Evolutionary conservation across 1,140 invertebrate species (phyloP).

Genomic region (Lanistes nyassanus): DNA sequence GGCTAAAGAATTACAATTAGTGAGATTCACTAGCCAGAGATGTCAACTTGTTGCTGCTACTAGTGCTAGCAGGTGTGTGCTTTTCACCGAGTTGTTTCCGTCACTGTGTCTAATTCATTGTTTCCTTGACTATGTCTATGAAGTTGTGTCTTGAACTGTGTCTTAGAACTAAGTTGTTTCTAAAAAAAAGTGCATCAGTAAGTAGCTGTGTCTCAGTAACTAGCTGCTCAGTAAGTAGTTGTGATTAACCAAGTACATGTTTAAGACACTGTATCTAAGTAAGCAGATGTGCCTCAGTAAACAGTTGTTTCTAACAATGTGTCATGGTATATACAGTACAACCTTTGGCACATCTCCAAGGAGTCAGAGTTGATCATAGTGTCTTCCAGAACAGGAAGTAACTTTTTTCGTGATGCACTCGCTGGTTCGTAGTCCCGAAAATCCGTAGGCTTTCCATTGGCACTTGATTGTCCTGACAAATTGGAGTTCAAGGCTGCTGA

Average conservation of each 20-base stretch:
- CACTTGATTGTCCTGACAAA: background rate
- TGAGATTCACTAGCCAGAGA: too few species aligned
- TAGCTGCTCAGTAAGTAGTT: background rate
- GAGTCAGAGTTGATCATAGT: conserved; percentile 15
- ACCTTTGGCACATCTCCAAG: conserved; percentile 52
- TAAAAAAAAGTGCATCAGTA: too few species aligned
- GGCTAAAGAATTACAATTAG: too few species aligned
- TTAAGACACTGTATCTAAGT: too few species aligned
- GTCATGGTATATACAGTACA: background rate
- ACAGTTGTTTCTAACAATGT: background rate
- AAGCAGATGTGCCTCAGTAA: too few species aligned
- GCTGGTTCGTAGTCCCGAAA: conserved; percentile 47
- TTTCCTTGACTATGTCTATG: too few species aligned
- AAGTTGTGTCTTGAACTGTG: too few species aligned
- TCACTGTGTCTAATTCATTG: too few species aligned
- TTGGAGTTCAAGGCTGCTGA: conserved; percentile 7
- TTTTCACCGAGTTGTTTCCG: too few species aligned
- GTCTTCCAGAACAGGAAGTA: conserved; percentile 33
- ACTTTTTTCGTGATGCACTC: conserved; percentile 24
- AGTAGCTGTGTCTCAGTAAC: background rate
- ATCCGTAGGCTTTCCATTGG: conserved; percentile 11
- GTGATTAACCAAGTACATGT: background rate
- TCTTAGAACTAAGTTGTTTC: too few species aligned
- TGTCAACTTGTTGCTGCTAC: too few species aligned
- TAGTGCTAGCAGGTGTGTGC: too few species aligned